Conservation (phyloP, 2,888 invertebrate species). For the Microdon myrmicae region DNA sequence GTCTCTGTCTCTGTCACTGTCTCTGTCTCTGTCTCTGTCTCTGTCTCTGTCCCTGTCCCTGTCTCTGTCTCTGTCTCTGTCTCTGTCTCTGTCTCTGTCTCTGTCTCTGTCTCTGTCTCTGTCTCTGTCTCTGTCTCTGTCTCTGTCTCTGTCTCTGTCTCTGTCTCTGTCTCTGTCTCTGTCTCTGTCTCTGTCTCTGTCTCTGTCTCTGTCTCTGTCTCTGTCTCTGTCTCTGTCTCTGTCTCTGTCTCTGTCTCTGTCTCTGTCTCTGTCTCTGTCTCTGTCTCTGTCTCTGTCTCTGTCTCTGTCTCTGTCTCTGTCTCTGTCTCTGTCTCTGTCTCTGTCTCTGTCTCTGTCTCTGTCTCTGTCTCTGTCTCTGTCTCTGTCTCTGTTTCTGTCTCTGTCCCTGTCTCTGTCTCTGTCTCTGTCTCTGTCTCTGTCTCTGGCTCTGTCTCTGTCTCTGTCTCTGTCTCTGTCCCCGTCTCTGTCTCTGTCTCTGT, state of each 20-base stretch:
- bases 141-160: too few relatives aligned
- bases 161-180: constrained; percentile 2
- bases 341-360: neutral
- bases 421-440: too few relatives aligned
- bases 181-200: constrained; percentile 3
- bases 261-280: neutral
- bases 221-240: neutral
- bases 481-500: too few relatives aligned
- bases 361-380: constrained; percentile 1
- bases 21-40: neutral
- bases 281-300: neutral
- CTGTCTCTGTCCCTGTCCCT: too few relatives aligned
- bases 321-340: constrained; percentile 2
- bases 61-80: too few relatives aligned
- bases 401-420: too few relatives aligned
- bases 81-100: too few relatives aligned
- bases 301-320: neutral
- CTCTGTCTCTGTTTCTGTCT: too few relatives aligned
- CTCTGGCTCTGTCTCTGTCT: too few relatives aligned
- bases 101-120: too few relatives aligned
- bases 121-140: too few relatives aligned
- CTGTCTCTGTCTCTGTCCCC: too few relatives aligned
- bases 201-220: constrained; percentile 1
- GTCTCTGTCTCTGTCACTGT: neutral
- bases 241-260: neutral